These are phyloP conservation scores for Agrochola lychnidis DNA, from an alignment of 2,888 invertebrate genomes.

Conservation along the genomic window DNA sequence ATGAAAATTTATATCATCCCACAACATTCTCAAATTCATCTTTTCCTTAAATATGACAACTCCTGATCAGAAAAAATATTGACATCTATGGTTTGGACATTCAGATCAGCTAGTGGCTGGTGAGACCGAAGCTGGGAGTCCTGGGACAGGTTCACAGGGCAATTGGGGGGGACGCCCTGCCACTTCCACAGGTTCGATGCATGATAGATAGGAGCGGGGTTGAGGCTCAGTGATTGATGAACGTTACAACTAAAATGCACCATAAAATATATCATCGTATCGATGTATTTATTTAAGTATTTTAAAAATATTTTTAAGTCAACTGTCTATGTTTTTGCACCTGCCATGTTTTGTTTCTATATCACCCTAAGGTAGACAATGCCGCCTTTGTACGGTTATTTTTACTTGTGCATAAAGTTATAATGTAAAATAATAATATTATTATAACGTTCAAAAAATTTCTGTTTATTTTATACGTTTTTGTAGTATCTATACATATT, in stretches of 20 bases:
- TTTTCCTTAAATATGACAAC: background rate
- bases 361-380: no score
- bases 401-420: no score
- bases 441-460: no score
- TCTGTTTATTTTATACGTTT: no score
- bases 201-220: constrained; percentile 73
- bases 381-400: no score
- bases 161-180: constrained; percentile 85
- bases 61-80: constrained; percentile 6
- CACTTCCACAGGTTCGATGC: constrained; percentile 87
- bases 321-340: no score
- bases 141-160: constrained; percentile 82
- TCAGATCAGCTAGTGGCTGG: constrained; percentile 89
- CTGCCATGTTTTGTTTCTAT: no score
- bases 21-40: background rate
- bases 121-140: constrained; percentile 81
- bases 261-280: no score
- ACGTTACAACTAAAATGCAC: constrained; percentile 27
- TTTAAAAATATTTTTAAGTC: no score
- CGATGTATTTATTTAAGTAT: no score
- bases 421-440: no score
- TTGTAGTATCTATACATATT: no score
- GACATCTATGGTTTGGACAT: constrained; percentile 72
- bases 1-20: background rate
- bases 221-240: constrained; percentile 54